Percentiles rank a stretch among this genome's conserved stretches.
Evolutionary conservation across 2,797 vertebrate genomes (phyloP).

Genomic region (Enteromius thamalakanensis): DNA sequence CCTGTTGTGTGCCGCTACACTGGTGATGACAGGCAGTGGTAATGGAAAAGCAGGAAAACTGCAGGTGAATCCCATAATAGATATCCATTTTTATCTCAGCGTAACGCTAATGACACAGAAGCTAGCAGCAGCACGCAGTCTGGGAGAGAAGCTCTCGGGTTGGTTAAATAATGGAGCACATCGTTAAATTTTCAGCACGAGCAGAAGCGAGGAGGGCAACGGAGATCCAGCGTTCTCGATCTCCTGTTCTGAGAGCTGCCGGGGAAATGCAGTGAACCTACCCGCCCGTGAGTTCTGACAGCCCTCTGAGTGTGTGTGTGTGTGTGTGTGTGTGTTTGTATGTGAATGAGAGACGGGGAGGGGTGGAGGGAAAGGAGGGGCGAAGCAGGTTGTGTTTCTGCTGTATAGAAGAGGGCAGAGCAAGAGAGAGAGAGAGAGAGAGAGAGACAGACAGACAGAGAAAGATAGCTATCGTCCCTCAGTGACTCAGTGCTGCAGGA

Average conservation of each 20-base stretch:
- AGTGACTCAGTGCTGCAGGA: slow-evolving; percentile 72
- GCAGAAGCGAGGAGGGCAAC: slow-evolving; percentile 2
- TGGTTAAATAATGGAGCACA: slow-evolving; percentile 69
- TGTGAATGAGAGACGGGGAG: slow-evolving; percentile 22
- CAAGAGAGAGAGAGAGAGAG: neutral
- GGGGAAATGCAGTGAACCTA: slow-evolving; percentile 29
- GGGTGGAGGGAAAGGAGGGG: slow-evolving; percentile 17
- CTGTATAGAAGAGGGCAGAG: slow-evolving; percentile 16
- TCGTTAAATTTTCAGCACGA: slow-evolving; percentile 65
- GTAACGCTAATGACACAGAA: slow-evolving; percentile 49
- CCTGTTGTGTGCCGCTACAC: neutral
- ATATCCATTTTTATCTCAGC: slow-evolving; percentile 67
- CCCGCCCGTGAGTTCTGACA: slow-evolving; percentile 32
- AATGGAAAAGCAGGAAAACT: slow-evolving; percentile 46
- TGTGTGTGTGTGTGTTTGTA: neutral
- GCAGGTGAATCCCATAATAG: slow-evolving; percentile 69
- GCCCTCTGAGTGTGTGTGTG: neutral
- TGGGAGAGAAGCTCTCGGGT: slow-evolving; percentile 34
- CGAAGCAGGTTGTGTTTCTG: slow-evolving; percentile 40
- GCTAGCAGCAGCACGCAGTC: slow-evolving; percentile 10
- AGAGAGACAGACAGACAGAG: slow-evolving; percentile 4
- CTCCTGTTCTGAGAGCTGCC: slow-evolving; percentile 15
- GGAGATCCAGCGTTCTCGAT: slow-evolving; percentile 24
- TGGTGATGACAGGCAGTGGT: slow-evolving; percentile 6
- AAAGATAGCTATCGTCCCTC: slow-evolving; percentile 34